Base-by-base conservation (phyloP, 1,140 invertebrate species). In the Trachelipus rathkii region DNA sequence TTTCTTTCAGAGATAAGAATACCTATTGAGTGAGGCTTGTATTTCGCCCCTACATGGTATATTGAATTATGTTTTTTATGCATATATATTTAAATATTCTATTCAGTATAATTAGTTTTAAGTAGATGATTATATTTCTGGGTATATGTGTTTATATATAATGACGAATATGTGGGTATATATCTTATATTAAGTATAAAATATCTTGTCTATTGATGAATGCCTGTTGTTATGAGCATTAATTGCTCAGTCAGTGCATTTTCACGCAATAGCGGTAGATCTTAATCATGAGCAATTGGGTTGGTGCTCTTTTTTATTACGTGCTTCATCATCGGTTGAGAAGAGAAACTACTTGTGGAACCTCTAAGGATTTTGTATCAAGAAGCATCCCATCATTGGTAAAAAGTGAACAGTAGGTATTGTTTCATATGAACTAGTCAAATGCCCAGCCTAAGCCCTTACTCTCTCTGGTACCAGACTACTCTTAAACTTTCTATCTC, bases 21-120 rank as follows among this genome's bases (percentile, higher is more conserved):
- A 60, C 50, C 50, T 60, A 60, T 13, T 60, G 50, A 60, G 50
- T 60, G 50, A 60, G 50, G 50, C 50, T 60, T 60, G 50, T 60
- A 15, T 60, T 60, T 13, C 50, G 50, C 50, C 50, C 50, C 50
- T 60, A 15, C 50, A 60, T 60, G 50, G 50, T 60, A 60, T 60
- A 60, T 60, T 60, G 50, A 60, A 60, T 60, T 60, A 60, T 60
- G 50, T 60, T 60, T 60, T 60, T 60, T 60, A 60, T 60, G 50
- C 50, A 13, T 60, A 60, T 60, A 60, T 60, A 13, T 15, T 3
- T 19, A 15, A 4, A 60, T 13, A 13, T 60, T 19, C 11, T 60
- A 19, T 60, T 19, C 19, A 19, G 50, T 60, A 60, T 60, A 60
- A 15, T 60, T 60, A 60, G 19, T 13, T 3, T 60, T 15, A 60